Base-by-base conservation (phyloP, 2,113 vertebrate genomes). In the Salvator merianae region DNA sequence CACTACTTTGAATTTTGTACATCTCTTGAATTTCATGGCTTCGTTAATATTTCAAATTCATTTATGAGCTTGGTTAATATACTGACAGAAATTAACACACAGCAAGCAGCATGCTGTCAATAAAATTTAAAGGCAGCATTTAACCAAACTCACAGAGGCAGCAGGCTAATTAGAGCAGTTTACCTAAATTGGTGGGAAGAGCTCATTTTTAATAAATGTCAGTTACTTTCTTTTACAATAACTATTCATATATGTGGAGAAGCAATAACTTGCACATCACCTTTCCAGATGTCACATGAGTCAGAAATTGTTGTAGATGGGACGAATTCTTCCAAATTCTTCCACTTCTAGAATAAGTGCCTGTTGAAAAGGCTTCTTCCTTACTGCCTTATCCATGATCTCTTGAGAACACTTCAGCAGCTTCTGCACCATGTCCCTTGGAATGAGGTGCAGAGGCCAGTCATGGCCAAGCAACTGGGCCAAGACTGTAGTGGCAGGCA, bases 1-100 rank as follows among this genome's bases (percentile, higher is more conserved):
- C 9, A 4, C 70, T 71, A 4, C 22, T 87, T 87, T 32, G 14
- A 79, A 86, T 79, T 90, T 0, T 0, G 4, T 47, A 55, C 36
- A 24, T 81, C 5, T 1, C 71, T 74, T 34, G 50, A 32, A 7
- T 75, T 87, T 91, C 78, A 87, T 63, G 87, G 12, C 43, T 81
- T 89, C 71, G 83, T 91, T 87, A 92, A 92, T 91, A 93, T 91
- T 91, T 93, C 86, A 89, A 68, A 75, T 70, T 77, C 63, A 75
- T 91, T 92, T 91, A 90, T 94, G 77, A 90, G 81, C 16, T 90
- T 59, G 89, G 70, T 92, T 93, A 93, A 91, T 88, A 84, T 63
- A 84, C 79, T 68, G 88, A 89, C 81, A n/a, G 76, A 86, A 63
- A 71, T 89, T 65, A 36, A 79, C 80, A 50, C 90, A 87, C 32